phyloP scores from a whole-genome alignment of 2,797 vertebrate genomes.

The Carcharodon carcharias region DNA sequence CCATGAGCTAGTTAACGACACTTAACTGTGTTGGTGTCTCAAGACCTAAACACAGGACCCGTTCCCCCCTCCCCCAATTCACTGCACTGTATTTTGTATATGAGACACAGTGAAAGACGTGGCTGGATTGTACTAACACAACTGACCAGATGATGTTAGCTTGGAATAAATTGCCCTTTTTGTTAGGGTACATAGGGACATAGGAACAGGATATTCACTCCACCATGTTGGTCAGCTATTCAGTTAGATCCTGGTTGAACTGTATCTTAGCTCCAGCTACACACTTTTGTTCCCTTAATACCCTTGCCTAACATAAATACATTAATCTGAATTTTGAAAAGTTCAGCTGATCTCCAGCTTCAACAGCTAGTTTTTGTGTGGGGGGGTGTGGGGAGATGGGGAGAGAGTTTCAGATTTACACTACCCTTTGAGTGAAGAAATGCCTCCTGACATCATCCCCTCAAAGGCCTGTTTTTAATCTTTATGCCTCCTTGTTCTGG shows the following conservation, averaged over 20 bases:
- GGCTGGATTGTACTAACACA: too few species aligned
- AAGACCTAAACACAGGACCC: too few species aligned
- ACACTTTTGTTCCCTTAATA: not conserved
- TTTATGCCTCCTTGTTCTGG: not conserved
- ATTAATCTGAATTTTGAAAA: not conserved
- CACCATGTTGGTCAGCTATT: not conserved
- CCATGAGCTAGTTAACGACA: too few species aligned
- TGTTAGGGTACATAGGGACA: not conserved
- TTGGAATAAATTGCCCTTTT: not conserved
- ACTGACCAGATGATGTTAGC: too few species aligned
- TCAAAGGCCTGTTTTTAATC: not conserved
- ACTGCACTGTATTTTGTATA: not conserved
- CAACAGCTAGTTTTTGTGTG: not conserved
- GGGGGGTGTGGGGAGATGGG: too few species aligned
- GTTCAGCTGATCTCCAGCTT: too few species aligned
- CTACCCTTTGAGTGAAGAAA: not conserved
- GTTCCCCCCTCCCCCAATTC: not conserved
- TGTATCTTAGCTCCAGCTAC: not conserved
- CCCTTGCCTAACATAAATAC: not conserved
- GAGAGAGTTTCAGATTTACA: not conserved
- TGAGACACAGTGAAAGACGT: not conserved
- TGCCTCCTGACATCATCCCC: not conserved
- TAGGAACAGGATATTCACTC: not conserved
- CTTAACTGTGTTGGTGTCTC: too few species aligned
- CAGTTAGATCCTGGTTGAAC: not conserved